phyloP scores from a whole-genome alignment of 2,888 invertebrate genomes.

The Hemaris fuciformis region DNA sequence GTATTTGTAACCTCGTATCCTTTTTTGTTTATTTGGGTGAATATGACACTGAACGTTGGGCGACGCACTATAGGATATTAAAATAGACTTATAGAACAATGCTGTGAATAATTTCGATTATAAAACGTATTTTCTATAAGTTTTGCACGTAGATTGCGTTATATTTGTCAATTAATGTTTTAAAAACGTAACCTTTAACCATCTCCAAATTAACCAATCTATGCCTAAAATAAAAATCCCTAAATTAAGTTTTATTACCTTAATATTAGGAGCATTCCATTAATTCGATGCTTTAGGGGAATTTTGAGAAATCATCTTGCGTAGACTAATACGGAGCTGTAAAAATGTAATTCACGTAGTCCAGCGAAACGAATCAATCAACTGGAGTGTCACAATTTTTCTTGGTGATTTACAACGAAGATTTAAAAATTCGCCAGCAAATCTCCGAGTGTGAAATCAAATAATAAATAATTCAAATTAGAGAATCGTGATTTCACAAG shows the following conservation, averaged over 20 bases:
- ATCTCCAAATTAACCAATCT: too few relatives aligned
- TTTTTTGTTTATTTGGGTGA: conserved; percentile 20
- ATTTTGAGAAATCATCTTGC: not conserved
- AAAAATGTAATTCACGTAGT: not conserved
- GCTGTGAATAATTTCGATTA: not conserved
- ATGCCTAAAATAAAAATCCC: too few relatives aligned
- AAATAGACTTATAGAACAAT: not conserved
- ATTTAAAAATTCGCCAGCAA: not conserved
- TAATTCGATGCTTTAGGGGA: too few relatives aligned
- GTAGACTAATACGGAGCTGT: not conserved
- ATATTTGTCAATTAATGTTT: not conserved
- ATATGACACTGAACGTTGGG: conserved; percentile 4
- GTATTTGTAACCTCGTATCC: conserved; percentile 37
- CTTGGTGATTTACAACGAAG: not conserved
- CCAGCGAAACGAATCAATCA: not conserved
- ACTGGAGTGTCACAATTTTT: not conserved
- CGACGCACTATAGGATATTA: not conserved
- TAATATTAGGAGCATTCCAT: too few relatives aligned
- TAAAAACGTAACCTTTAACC: not conserved
- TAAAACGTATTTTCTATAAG: not conserved
- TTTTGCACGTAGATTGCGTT: not conserved
- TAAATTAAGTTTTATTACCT: too few relatives aligned
- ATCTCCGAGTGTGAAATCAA: conserved; percentile 66
- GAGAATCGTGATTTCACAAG: conserved; percentile 73
- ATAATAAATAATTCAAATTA: conserved; percentile 79